Base-by-base conservation (phyloP, 2,113 vertebrate genomes). In the Philantomba maxwellii region DNA sequence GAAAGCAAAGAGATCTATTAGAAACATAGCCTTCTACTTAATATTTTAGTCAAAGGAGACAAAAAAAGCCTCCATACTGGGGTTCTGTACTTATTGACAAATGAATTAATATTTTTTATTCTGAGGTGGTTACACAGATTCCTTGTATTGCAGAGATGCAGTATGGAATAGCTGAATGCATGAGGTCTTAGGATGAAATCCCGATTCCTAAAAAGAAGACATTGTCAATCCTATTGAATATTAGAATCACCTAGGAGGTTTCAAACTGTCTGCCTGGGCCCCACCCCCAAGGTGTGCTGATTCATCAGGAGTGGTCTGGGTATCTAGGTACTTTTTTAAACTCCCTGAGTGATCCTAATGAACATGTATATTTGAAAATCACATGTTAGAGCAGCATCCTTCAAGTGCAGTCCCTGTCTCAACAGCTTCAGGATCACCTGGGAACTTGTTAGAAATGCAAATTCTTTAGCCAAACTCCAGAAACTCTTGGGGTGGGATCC, bases 81-180 rank as follows among this genome's bases (percentile, higher is more conserved):
- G 94, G 73, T 96, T 85, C 66, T 70, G 26, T 64, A 91, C 49
- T 87, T 90, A 93, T 13, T 7, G 2, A 88, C 17, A n/a, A 15
- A 58, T 85, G 19, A 95, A 88, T 26, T 91, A 62, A 70, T 87
- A 80, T 89, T 94, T 87, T 94, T 96, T 83, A 96, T 36, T 84
- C 51, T 87, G 57, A 89, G 7, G 14, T 60, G 33, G 30, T 93
- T 49, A 77, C 45, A 64, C 19, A 81, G 66, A 73, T 91, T 81
- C 16, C 62, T 90, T 92, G 64, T 62, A 94, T 70, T 58, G 16
- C 30, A 94, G 77, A 82, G 60, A 77, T 85, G 47, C 45, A 78
- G 14, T 30, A 88, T 93, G 75, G 19, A 55, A 33, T 39, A 36
- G 36, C 30, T 7, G 4, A 96, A 83, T 30, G 21, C 39, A 66